A percentile compares a stretch with the other conserved stretches of the same genome.
phyloP scores from a whole-genome alignment of 2,888 invertebrate genomes.

The Pandemis cinnamomeana region DNA sequence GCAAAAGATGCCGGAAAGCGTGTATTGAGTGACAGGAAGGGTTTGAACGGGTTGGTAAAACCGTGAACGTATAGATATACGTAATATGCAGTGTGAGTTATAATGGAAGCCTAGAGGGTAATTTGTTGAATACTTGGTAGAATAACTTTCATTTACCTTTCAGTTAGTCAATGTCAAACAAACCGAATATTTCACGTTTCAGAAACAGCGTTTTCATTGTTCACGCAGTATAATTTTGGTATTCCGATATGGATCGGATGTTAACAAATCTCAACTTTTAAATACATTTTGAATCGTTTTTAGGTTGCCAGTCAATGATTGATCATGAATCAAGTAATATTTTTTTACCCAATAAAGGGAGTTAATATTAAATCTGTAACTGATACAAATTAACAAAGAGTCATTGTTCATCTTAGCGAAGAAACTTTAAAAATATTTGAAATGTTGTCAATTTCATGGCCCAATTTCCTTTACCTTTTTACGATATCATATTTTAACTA shows the following conservation, averaged over 20 bases:
- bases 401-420: too few species aligned
- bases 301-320: too few species aligned
- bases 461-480: constrained; percentile 3
- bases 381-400: not conserved
- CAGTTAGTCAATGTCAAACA: too few species aligned
- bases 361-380: too few species aligned
- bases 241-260: too few species aligned
- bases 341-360: too few species aligned
- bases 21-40: constrained; percentile 19
- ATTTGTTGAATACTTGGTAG: not conserved
- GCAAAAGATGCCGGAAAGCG: not conserved
- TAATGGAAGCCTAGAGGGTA: not conserved
- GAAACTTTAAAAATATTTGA: not conserved
- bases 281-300: too few species aligned
- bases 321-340: too few species aligned
- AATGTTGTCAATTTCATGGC: not conserved
- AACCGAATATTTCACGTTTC: too few species aligned
- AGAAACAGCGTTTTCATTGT: not conserved
- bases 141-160: not conserved
- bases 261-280: too few species aligned
- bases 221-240: too few species aligned
- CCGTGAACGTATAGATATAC: not conserved
- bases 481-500: constrained; percentile 34
- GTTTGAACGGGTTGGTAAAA: not conserved
- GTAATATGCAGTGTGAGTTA: not conserved